phyloP scores from a whole-genome alignment of 2,797 vertebrate genomes.

The Gouania willdenowi region DNA sequence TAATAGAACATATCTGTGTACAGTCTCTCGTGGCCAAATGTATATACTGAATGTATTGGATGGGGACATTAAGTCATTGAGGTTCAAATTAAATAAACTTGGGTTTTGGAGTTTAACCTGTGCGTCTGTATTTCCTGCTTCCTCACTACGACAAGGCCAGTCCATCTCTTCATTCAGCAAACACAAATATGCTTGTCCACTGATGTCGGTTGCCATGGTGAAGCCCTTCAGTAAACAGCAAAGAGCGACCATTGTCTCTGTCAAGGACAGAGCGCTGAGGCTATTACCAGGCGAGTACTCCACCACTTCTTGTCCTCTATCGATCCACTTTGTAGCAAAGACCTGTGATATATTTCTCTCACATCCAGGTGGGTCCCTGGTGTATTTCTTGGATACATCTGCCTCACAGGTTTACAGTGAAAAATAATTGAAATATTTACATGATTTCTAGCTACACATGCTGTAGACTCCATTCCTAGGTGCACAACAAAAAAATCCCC shows the following conservation, averaged over 20 bases:
- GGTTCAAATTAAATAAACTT: slow-evolving; percentile 76
- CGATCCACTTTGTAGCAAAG: slow-evolving; percentile 43
- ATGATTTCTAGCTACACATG: too few relatives aligned
- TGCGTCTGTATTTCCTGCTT: slow-evolving; percentile 7
- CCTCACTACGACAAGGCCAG: background rate
- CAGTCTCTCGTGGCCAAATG: slow-evolving; percentile 78
- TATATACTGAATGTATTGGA: slow-evolving; percentile 84
- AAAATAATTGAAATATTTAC: too few relatives aligned
- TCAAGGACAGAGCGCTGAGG: slow-evolving; percentile 38
- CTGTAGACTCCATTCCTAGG: too few relatives aligned
- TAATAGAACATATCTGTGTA: slow-evolving; percentile 75
- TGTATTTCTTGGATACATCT: slow-evolving; percentile 4
- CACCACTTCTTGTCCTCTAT: slow-evolving; percentile 41
- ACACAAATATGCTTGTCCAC: background rate
- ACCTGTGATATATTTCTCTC: slow-evolving; percentile 2
- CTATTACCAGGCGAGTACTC: slow-evolving; percentile 35
- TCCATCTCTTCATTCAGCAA: too few relatives aligned
- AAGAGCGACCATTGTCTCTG: slow-evolving; percentile 40
- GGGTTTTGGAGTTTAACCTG: slow-evolving; percentile 74
- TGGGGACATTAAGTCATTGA: slow-evolving; percentile 69
- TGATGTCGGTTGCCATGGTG: slow-evolving; percentile 60
- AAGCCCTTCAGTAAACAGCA: slow-evolving; percentile 34
- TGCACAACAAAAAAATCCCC: too few relatives aligned
- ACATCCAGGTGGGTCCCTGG: background rate
- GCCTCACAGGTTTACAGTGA: too few relatives aligned